These are phyloP conservation scores for Simalia tracyae DNA, from an alignment of 2,797 vertebrate species.

Conservation along the genomic window DNA sequence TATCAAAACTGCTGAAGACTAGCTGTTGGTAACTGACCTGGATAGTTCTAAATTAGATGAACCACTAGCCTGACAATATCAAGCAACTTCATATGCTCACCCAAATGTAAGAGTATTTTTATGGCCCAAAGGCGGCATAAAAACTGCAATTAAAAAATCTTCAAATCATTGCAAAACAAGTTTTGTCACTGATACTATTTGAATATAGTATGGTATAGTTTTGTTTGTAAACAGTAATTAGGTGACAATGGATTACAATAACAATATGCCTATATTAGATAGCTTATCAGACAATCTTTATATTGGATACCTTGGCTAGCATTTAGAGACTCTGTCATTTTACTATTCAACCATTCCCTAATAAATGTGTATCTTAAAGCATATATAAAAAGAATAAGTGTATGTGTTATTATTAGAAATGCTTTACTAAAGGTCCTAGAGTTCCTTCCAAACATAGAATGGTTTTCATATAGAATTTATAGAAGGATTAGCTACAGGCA, in stretches of 20 bases:
- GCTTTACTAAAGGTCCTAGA: neutral
- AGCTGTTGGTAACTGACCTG: neutral
- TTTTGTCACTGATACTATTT: neutral
- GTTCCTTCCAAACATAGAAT: neutral
- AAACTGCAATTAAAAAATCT: neutral
- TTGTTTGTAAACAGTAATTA: neutral
- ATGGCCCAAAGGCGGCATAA: neutral
- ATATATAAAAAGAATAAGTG: neutral
- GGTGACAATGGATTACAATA: constrained; percentile 11
- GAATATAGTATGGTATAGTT: neutral
- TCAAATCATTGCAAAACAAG: neutral
- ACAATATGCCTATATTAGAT: neutral
- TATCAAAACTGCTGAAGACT: neutral
- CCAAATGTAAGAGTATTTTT: neutral
- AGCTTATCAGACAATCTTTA: neutral
- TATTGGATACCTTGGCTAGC: neutral
- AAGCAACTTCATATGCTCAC: neutral
- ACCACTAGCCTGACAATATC: neutral
- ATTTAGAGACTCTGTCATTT: neutral
- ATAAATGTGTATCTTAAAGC: neutral
- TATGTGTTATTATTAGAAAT: neutral
- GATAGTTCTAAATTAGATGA: neutral
- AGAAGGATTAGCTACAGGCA: neutral
- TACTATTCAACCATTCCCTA: neutral
- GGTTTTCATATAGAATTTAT: neutral